phyloP scores from a whole-genome alignment of 2,797 vertebrate genomes.

The Siniperca obscura region DNA sequence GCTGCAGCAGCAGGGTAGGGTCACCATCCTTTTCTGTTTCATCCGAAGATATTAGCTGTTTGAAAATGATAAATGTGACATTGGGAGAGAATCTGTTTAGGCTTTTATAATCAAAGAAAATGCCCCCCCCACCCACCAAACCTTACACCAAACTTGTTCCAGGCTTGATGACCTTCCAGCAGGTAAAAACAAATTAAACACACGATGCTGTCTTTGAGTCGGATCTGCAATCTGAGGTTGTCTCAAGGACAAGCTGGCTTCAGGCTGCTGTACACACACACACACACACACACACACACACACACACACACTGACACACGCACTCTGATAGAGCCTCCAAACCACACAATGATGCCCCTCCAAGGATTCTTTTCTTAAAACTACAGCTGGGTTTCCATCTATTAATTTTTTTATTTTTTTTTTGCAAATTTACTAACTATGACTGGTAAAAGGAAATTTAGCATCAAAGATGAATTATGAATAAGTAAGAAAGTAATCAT shows the following conservation, averaged over 20 bases:
- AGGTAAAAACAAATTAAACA: conserved; percentile 79
- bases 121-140: conserved; percentile 25
- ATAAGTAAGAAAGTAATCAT: neutral
- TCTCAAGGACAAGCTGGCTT: conserved; percentile 71
- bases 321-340: conserved; percentile 14
- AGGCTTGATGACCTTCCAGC: conserved; percentile 75
- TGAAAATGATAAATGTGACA: conserved; percentile 82
- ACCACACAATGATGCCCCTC: neutral
- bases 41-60: conserved; percentile 72
- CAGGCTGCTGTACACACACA: conserved; percentile 30
- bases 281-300: conserved; percentile 9
- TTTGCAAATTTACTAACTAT: neutral
- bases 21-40: conserved; percentile 63
- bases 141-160: conserved; percentile 52
- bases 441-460: neutral
- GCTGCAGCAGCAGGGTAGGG: conserved; percentile 40
- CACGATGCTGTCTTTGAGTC: conserved; percentile 68
- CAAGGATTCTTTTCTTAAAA: neutral
- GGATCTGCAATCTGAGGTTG: conserved; percentile 70
- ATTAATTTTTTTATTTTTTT: neutral
- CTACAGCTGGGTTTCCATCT: neutral
- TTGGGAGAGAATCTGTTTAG: conserved; percentile 70
- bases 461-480: neutral
- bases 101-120: conserved; percentile 67
- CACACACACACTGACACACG: neutral